A percentile compares a stretch with the other conserved stretches of the same genome.
phyloP scores from a whole-genome alignment of 2,888 invertebrate genomes.

The Ophonus ardosiacus region DNA sequence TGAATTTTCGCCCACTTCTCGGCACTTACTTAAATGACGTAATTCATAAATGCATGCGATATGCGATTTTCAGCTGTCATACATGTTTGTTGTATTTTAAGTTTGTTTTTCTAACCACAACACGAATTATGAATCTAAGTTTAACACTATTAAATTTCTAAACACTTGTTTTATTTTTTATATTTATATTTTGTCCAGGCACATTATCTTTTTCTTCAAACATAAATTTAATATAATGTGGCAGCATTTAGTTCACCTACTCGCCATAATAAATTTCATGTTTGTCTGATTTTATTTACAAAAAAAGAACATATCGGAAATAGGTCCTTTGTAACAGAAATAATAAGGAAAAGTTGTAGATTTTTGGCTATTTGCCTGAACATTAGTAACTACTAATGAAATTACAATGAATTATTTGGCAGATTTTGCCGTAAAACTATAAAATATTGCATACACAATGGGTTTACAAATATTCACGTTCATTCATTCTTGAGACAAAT shows the following conservation, averaged over 20 bases:
- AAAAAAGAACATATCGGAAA: conserved; percentile 6
- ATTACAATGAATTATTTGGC: conserved; percentile 8
- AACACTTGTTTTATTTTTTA: conserved; percentile 1
- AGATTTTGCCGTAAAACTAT: neutral
- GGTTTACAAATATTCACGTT: neutral
- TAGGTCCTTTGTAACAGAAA: conserved; percentile 11
- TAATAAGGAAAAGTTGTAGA: neutral
- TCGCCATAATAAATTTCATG: conserved; percentile 8
- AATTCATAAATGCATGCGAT: conserved; percentile 7
- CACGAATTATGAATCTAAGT: neutral
- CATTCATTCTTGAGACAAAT: neutral
- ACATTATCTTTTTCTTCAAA: neutral
- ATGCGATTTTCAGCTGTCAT: conserved; percentile 20
- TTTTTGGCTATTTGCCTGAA: conserved; percentile 13
- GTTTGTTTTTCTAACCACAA: conserved; percentile 1
- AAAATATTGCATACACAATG: neutral
- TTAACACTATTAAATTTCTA: neutral
- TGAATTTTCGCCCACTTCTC: conserved; percentile 11
- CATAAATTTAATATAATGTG: conserved; percentile 37
- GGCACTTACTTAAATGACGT: conserved; percentile 54
- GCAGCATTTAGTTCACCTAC: conserved; percentile 31
- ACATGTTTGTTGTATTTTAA: conserved; percentile 39
- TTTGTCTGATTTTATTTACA: conserved; percentile 7
- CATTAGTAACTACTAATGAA: conserved; percentile 8
- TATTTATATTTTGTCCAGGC: neutral